These are phyloP conservation scores for Tetragnatha versicolor DNA, from an alignment of 1,140 invertebrate species.

Conservation along the genomic window DNA sequence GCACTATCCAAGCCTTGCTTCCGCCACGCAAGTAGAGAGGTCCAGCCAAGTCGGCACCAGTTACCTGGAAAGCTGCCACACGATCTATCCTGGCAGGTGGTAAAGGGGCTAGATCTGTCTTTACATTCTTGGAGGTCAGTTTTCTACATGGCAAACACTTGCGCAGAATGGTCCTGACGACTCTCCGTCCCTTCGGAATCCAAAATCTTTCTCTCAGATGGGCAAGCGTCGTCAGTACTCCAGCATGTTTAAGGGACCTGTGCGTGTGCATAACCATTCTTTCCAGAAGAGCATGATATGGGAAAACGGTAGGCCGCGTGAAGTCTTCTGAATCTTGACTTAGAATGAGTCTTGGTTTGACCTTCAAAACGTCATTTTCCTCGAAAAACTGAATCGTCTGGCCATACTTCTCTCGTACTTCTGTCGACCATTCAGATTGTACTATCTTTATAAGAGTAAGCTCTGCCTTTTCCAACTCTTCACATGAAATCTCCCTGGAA, in stretches of 20 bases:
- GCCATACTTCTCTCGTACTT: not conserved
- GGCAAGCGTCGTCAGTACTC: not conserved
- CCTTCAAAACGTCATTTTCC: constrained; percentile 8
- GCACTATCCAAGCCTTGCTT: constrained; percentile 28
- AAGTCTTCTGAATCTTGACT: constrained; percentile 8
- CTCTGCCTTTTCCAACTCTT: constrained; percentile 20
- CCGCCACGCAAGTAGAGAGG: constrained; percentile 5
- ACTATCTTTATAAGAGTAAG: constrained; percentile 5
- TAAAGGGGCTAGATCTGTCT: not conserved
- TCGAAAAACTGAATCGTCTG: constrained; percentile 1
- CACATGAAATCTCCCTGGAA: not conserved
- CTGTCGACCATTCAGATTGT: constrained; percentile 13
- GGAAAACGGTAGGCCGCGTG: not conserved
- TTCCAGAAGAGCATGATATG: not conserved
- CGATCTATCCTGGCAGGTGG: not conserved
- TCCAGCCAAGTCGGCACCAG: constrained; percentile 16
- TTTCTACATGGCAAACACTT: constrained; percentile 9
- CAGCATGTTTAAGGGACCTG: not conserved
- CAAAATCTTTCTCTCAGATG: constrained; percentile 20
- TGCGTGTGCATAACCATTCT: constrained; percentile 1
- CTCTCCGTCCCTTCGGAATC: constrained; percentile 24
- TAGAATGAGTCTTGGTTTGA: constrained; percentile 4
- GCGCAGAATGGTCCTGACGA: not conserved
- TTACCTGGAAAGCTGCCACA: constrained; percentile 12
- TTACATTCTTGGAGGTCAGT: not conserved